These are phyloP conservation scores for Chalcosyrphus nemorum DNA, from an alignment of 2,888 invertebrate genomes.

Conservation along the genomic window DNA sequence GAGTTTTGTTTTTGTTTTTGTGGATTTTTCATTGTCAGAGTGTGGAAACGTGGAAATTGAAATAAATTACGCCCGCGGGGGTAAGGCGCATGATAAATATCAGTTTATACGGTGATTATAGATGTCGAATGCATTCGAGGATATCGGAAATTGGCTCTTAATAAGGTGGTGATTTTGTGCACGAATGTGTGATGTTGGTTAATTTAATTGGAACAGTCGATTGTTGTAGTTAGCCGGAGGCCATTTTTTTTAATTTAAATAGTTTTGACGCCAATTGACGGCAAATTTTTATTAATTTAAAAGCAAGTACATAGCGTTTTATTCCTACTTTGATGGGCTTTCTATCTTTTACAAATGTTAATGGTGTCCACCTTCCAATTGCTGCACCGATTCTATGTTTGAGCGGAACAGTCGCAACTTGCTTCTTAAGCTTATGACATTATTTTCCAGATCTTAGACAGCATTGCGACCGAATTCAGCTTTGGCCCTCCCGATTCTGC, in stretches of 20 bases:
- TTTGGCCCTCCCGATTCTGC: too few relatives aligned
- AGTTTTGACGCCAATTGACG: too few relatives aligned
- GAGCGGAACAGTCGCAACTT: too few relatives aligned
- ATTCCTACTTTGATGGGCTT: too few relatives aligned
- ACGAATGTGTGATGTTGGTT: neutral
- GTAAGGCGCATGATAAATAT: neutral
- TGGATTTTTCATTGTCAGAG: constrained; percentile 1
- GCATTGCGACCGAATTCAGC: too few relatives aligned
- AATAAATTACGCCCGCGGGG: constrained; percentile 19
- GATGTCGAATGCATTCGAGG: constrained; percentile 16
- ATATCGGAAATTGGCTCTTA: constrained; percentile 33
- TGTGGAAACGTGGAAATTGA: constrained; percentile 28
- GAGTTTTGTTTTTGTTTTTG: neutral
- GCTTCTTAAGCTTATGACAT: too few relatives aligned
- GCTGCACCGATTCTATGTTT: too few relatives aligned
- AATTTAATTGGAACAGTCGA: neutral
- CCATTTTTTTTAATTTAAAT: neutral
- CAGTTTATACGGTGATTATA: constrained; percentile 21
- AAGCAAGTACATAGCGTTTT: too few relatives aligned
- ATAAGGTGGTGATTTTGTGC: constrained; percentile 23
- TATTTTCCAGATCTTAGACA: too few relatives aligned
- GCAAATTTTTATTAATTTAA: neutral
- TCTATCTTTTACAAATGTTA: too few relatives aligned
- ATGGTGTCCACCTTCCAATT: too few relatives aligned
- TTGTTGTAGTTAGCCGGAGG: neutral